Evolutionary conservation across 2,113 vertebrate species (phyloP), one percentile per base, ranked within the genome.

Genomic region (Lepus americanus): DNA sequence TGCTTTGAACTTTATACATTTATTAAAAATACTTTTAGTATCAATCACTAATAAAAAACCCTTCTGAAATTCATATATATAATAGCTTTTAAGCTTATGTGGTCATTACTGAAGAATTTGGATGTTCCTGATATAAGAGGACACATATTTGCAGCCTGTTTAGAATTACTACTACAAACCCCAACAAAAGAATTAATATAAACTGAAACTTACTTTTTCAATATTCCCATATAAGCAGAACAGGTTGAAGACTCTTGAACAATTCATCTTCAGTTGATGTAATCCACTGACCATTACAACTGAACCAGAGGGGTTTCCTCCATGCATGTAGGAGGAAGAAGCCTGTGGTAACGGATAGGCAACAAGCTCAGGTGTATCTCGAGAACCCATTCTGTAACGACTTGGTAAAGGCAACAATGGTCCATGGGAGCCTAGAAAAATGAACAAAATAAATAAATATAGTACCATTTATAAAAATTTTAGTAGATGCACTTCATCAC

Each of bases 211-310:
- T 96, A 99, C 99, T 99, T 99, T 99, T 98, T 99, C 99, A 92
- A 99, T 99, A 98, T 99, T 99, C 95, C 99, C 99, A 86, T 99
- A 99, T 77, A 99, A 98, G 98, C 99, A 99, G 98, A 99, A 99
- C 66, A 99, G 98, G 98, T 99, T 99, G 98, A 99, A 99, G 97
- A 99, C 99, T 95, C 99, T 99, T 55, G 99, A 99, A 97, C 99
- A 99, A 98, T 99, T 99, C 99, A 99, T 99, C 98, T 99, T 99
- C 96, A 99, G 98, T 39, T 99, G 99, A 97, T 99, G 99, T 90
- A 99, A 98, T 67, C 99, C 99, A 97, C 99, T 99, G 95, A 99
- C 99, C 99, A 99, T 99, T 96, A 99, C 99, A 79, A 99, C 99
- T 5, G 99, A 99, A 87, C 99, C 99, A 73, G 99, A 98, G 53